Evolutionary conservation across 2,113 vertebrate genomes (phyloP).

Genomic region (Malurus elegans): DNA sequence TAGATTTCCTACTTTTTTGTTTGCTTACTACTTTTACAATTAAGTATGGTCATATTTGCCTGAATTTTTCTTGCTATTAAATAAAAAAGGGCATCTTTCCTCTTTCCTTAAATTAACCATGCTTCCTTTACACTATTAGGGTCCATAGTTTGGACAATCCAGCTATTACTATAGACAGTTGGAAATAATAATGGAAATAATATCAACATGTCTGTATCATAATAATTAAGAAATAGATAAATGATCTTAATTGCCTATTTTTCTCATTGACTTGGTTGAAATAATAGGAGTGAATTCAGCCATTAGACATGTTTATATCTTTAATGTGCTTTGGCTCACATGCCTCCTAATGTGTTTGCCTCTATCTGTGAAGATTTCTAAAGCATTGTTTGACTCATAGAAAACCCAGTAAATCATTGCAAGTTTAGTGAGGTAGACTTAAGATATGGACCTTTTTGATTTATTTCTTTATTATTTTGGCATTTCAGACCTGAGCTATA

Average conservation of each 20-base stretch:
- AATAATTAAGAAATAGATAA: background rate
- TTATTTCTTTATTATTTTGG: conserved; percentile 51
- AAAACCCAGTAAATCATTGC: background rate
- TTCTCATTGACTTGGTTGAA: background rate
- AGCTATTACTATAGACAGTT: background rate
- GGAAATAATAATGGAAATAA: background rate
- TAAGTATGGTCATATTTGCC: background rate
- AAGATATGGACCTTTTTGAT: background rate
- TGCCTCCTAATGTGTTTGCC: background rate
- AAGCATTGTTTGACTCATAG: background rate
- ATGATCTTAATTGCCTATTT: background rate
- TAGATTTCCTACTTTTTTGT: background rate
- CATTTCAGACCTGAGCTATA: conserved; percentile 29
- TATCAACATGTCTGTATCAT: background rate
- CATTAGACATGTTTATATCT: background rate
- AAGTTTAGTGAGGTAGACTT: conserved; percentile 16
- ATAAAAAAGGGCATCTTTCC: background rate
- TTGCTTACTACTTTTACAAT: background rate
- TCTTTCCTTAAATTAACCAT: background rate
- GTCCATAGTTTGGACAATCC: background rate
- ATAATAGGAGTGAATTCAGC: background rate
- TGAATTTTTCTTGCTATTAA: background rate
- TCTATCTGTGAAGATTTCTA: background rate
- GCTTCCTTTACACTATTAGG: background rate
- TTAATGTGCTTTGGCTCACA: background rate